Evolutionary conservation across 2,113 vertebrate genomes (phyloP), one percentile per base, ranked within the genome.

Genomic region (Brachyhypopomus gauderio): DNA sequence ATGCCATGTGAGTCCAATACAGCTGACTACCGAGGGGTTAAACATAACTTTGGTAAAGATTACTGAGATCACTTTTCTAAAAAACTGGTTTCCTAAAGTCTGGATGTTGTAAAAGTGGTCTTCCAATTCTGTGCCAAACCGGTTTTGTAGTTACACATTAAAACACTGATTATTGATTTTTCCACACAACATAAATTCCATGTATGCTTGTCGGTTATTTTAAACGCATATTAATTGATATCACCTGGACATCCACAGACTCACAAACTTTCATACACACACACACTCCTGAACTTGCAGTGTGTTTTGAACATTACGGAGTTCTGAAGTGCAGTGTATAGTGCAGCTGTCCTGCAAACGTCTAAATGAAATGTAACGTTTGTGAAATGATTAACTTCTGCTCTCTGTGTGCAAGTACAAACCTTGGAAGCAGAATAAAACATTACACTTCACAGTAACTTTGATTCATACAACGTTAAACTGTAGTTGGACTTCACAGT

Each of bases 1-100:
- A 3, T 63, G 52, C 22, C 71, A 72, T 73, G 93, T 93, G 78
- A 93, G 93, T 92, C 83, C 30, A 72, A 56, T 2, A 3, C n/a
- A 11, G 12, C 45, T 12, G 14, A 12, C 45, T 14, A 14, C 45
- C 12, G 45, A 52, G 12, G 45, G 45, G 45, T 52, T 52, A 52
- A 52, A 52, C 45, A 14, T 52, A 11, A 52, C 45, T 11, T 48
- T 11, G 4, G 45, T 48, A 48, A 48, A 48, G 45, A 9, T 7
- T 38, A 38, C 38, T 38, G 38, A 7, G 3, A 7, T 3, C 38
- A 38, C n/a, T n/a, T n/a, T n/a, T n/a, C n/a, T n/a, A n/a, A n/a
- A n/a, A n/a, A n/a, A n/a, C n/a, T n/a, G n/a, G n/a, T n/a, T 41
- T 5, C 9, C 41, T 41, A 9, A 41, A 41, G 41, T 41, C 41